These are phyloP conservation scores for Drosophila suzukii DNA, from an alignment of 1,140 invertebrate genomes.

Conservation along the genomic window DNA sequence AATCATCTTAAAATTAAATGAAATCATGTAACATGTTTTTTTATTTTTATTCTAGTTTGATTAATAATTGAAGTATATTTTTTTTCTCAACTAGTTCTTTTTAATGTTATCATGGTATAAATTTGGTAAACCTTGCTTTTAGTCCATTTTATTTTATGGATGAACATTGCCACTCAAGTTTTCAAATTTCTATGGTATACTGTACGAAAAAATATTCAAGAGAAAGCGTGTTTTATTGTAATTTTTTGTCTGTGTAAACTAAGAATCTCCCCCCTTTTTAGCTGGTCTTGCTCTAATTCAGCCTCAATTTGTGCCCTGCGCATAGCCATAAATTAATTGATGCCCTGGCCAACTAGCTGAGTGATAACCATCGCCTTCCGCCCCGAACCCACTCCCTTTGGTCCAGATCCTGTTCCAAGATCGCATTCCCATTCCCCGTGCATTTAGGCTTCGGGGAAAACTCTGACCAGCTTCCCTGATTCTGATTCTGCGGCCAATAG, in stretches of 20 bases:
- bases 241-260: not conserved
- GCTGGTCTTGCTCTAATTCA: conserved; percentile 58
- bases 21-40: no score
- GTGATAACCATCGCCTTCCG: conserved; percentile 58
- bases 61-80: no score
- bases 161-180: no score
- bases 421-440: conserved; percentile 19
- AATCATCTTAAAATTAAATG: no score
- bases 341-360: conserved; percentile 36
- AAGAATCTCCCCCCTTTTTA: not conserved
- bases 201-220: not conserved
- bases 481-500: conserved; percentile 72
- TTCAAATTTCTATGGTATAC: no score
- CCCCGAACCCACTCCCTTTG: conserved; percentile 5
- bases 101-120: no score
- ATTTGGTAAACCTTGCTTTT: no score
- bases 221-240: not conserved
- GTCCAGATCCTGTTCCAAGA: conserved; percentile 18
- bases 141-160: no score
- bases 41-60: no score
- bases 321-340: conserved; percentile 81
- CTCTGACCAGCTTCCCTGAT: conserved; percentile 51
- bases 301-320: conserved; percentile 79
- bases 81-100: no score
- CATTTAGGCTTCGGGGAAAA: conserved; percentile 40